These are phyloP conservation scores for Biston betularia DNA, from an alignment of 2,888 invertebrate genomes.

Conservation along the genomic window DNA sequence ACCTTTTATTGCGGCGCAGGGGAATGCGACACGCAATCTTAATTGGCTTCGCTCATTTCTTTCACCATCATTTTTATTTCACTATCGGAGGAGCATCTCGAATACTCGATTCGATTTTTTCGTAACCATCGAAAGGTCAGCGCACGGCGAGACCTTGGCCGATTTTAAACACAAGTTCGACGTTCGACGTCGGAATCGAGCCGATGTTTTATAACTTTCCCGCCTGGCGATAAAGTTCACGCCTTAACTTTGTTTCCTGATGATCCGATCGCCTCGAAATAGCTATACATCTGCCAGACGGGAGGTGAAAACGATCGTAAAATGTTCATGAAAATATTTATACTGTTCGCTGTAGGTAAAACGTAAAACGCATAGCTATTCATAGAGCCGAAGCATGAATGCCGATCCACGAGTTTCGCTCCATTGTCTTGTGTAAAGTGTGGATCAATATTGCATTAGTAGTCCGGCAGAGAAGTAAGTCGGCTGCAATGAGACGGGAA, in stretches of 20 bases:
- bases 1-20: constrained; percentile 70
- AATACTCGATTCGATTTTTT: constrained; percentile 54
- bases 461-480: constrained; percentile 35
- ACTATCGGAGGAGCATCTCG: constrained; percentile 49
- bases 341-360: constrained; percentile 45
- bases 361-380: constrained; percentile 13
- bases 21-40: constrained; percentile 68
- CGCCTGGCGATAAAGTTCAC: constrained; percentile 77
- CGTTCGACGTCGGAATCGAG: constrained; percentile 60
- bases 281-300: constrained; percentile 71
- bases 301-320: constrained; percentile 61
- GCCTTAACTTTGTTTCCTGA: constrained; percentile 73
- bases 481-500: constrained; percentile 46
- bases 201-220: constrained; percentile 78
- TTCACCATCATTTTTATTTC: constrained; percentile 50
- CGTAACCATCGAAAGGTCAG: constrained; percentile 64
- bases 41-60: constrained; percentile 59
- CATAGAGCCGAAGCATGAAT: background rate
- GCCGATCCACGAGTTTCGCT: constrained; percentile 4
- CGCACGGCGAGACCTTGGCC: constrained; percentile 81
- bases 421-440: constrained; percentile 15
- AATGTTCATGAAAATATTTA: constrained; percentile 66
- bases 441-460: constrained; percentile 31
- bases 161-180: constrained; percentile 81
- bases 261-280: constrained; percentile 72